A percentile compares a stretch with the other conserved stretches of the same genome.
phyloP scores from a whole-genome alignment of 2,113 vertebrate genomes.

The Elaphurus davidianus region DNA sequence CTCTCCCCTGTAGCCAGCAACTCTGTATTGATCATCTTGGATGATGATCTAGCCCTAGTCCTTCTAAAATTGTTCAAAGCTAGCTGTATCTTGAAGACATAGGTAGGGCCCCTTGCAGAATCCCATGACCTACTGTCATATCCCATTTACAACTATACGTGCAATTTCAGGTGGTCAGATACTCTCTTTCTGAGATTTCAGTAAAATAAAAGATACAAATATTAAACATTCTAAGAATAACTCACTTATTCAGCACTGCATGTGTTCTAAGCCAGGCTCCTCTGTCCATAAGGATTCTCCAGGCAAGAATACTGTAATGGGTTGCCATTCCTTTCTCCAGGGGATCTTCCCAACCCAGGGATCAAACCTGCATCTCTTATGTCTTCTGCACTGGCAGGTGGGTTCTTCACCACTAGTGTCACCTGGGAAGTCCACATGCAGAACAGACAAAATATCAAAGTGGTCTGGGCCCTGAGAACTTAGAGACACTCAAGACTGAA shows the following conservation, averaged over 20 bases:
- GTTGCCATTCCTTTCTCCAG: background rate
- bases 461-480: background rate
- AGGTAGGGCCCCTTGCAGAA: background rate
- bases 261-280: background rate
- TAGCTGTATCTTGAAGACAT: background rate
- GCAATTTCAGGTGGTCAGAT: background rate
- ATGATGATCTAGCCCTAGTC: background rate
- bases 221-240: background rate
- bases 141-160: background rate
- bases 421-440: background rate
- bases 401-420: background rate
- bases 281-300: background rate
- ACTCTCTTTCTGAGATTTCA: background rate
- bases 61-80: background rate
- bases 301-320: background rate
- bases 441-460: background rate
- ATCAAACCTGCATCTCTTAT: background rate
- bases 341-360: background rate
- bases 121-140: rapidly evolving
- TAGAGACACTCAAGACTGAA: background rate
- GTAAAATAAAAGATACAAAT: background rate
- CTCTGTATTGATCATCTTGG: background rate
- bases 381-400: background rate
- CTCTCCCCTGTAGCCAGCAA: background rate
- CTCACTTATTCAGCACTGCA: background rate